These are phyloP conservation scores for Clunio marinus DNA, from an alignment of 2,888 invertebrate species.

Conservation along the genomic window DNA sequence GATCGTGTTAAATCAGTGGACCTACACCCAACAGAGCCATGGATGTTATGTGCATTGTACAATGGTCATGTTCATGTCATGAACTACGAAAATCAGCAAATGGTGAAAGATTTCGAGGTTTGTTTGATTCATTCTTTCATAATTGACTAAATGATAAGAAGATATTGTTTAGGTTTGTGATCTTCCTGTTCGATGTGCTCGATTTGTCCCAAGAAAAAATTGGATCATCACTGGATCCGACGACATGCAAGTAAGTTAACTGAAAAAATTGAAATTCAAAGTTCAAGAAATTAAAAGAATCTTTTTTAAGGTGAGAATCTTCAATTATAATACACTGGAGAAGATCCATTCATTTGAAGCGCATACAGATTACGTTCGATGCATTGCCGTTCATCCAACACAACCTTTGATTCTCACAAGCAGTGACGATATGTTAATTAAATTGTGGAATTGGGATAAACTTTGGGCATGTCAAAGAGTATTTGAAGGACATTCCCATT, in stretches of 20 bases:
- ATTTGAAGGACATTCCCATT: constrained; percentile 98
- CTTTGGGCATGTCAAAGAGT: constrained; percentile 97
- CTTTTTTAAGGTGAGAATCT: constrained; percentile 67
- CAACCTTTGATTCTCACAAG: constrained; percentile 95
- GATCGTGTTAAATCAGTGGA: constrained; percentile 98
- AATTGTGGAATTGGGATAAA: constrained; percentile 99
- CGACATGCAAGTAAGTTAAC: constrained; percentile 65
- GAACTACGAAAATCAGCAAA: constrained; percentile 94
- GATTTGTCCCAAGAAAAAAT: constrained; percentile 95
- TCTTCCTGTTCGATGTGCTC: constrained; percentile 90
- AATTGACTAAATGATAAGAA: background rate
- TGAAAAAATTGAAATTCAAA: background rate
- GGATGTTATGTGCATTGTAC: constrained; percentile 97
- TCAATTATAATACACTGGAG: constrained; percentile 98
- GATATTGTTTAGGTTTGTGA: constrained; percentile 72
- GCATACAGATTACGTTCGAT: constrained; percentile 96
- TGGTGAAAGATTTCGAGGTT: constrained; percentile 84
- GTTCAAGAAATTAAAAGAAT: background rate
- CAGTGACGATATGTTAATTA: constrained; percentile 97
- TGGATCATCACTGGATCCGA: constrained; percentile 98
- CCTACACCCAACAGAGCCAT: constrained; percentile 95
- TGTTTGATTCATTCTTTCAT: constrained; percentile 2
- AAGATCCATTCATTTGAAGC: constrained; percentile 95
- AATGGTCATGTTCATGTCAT: constrained; percentile 99
- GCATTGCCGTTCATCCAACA: constrained; percentile 94